Base-by-base conservation (phyloP, 1,140 invertebrate genomes). In the Drosophila equinoxialis region DNA sequence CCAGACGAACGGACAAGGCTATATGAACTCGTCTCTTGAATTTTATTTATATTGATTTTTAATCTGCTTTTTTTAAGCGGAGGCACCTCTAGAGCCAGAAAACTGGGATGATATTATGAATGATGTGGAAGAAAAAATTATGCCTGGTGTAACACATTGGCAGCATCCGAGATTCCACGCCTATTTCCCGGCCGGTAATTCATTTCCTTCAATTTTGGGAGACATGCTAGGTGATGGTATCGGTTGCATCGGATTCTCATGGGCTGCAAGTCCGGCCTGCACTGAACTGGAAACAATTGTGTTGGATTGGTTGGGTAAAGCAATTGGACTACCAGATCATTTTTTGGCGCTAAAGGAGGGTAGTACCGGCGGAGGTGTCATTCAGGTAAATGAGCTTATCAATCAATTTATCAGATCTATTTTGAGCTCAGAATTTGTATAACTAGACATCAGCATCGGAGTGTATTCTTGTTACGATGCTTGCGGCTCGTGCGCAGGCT, bases 111-210 rank as follows among this genome's bases (percentile, higher is more conserved):
- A 95, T 8, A 98, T 99, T 42, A 98, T 99, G 97, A 93, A 93
- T 11, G 99, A 99, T 91, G 96, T 99, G 2, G 98, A 99, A 92
- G 94, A 94, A 30, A 98, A 98, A 93, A 99, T 99, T 73, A 99
- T 99, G 98, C 98, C 98, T 0, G 99, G 99, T 41, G 97, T 98
- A 65, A 99, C 98, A 0, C 98, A 99, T 92, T 99, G 99, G 99
- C 98, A 99, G 92, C 99, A 99, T 94, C 99, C 99, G 0, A 93
- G 98, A 59, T 99, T 99, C 93, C 98, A 99, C 92, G 99, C 99
- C 0, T 99, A 99, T 92, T 99, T 99, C 91, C 99, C 99, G 1
- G 95, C 98, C 0, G 99, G 98, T 26, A 99, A 99, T 93, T 98
- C 97, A 0, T 99, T 96, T 92, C 98, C 99, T 1, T 99, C 98